These are phyloP conservation scores for Anguilla pacifica DNA, from an alignment of 2,797 vertebrate genomes.

Conservation along the genomic window DNA sequence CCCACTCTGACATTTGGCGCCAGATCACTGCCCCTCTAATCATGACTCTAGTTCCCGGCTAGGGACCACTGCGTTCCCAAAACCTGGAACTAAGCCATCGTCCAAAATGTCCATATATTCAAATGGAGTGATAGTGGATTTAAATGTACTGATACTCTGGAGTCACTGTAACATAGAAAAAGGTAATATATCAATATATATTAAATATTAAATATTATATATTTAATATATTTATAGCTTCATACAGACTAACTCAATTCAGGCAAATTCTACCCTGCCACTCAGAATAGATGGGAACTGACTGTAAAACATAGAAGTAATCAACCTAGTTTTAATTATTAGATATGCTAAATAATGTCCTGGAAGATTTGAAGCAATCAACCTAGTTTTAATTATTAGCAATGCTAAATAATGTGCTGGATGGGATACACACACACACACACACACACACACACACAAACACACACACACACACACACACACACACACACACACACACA, in stretches of 20 bases:
- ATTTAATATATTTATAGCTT: not conserved
- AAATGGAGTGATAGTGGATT: not conserved
- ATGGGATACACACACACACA: too few species aligned
- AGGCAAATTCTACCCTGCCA: not conserved
- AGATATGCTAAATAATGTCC: not conserved
- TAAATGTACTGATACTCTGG: not conserved
- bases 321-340: not conserved
- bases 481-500: not conserved
- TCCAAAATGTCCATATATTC: not conserved
- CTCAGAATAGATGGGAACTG: too few species aligned
- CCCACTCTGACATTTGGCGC: not conserved
- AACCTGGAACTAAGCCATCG: not conserved
- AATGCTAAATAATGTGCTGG: not conserved
- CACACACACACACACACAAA: too few species aligned
- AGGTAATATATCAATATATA: not conserved
- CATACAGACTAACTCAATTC: not conserved
- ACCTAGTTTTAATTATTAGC: not conserved
- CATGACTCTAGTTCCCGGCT: not conserved
- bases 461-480: too few species aligned
- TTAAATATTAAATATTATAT: too few species aligned
- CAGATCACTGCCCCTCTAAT: not conserved
- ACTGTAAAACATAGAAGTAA: not conserved
- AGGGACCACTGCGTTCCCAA: not conserved
- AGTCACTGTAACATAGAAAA: not conserved
- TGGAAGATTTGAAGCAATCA: not conserved